phyloP scores from a whole-genome alignment of 1,140 invertebrate species.

The Drosophila grimshawi region DNA sequence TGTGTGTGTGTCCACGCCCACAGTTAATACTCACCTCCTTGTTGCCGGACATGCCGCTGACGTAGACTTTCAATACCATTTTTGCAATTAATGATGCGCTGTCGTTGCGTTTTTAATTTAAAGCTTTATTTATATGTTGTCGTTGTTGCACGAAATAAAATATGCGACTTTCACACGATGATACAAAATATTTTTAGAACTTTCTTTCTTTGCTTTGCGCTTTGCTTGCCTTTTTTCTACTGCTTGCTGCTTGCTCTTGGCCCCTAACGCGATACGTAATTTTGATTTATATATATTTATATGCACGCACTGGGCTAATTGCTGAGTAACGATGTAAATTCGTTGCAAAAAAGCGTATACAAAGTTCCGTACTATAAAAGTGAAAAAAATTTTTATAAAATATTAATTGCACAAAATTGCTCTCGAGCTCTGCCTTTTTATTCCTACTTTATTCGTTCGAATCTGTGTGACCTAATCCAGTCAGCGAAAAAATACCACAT shows the following conservation, averaged over 20 bases:
- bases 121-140: conserved; percentile 30
- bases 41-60: conserved; percentile 95
- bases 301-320: conserved; percentile 60
- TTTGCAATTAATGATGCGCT: conserved; percentile 65
- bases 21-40: conserved; percentile 90
- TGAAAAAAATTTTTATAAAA: conserved; percentile 51
- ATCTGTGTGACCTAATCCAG: conserved; percentile 21
- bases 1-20: conserved; percentile 26
- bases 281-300: conserved; percentile 30
- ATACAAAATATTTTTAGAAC: conserved; percentile 74
- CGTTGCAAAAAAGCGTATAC: conserved; percentile 29
- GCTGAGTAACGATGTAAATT: conserved; percentile 25
- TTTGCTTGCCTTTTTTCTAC: conserved; percentile 13
- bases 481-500: not conserved
- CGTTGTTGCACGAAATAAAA: conserved; percentile 45
- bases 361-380: conserved; percentile 43
- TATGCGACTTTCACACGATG: conserved; percentile 63
- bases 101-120: conserved; percentile 42
- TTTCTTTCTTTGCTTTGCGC: conserved; percentile 56
- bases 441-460: conserved; percentile 51
- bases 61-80: conserved; percentile 95
- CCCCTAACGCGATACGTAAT: conserved; percentile 68
- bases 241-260: conserved; percentile 43
- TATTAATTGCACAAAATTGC: conserved; percentile 55
- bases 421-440: conserved; percentile 37